These are phyloP conservation scores for Sepiola atlantica DNA, from an alignment of 2,888 invertebrate species.

Conservation along the genomic window DNA sequence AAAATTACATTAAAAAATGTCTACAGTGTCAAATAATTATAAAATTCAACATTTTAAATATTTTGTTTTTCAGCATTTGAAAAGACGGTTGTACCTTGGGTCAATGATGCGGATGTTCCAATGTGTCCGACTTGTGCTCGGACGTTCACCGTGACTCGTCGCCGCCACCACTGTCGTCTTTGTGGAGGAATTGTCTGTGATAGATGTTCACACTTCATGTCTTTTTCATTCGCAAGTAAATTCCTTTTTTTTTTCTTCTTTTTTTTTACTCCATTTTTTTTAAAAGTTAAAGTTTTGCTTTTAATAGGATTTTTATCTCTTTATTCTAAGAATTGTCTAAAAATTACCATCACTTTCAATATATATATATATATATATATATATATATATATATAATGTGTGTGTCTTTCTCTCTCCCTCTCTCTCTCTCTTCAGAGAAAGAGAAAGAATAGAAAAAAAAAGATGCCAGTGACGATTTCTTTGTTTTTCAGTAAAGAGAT, in stretches of 20 bases:
- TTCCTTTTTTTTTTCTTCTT: background rate
- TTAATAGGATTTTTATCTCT: background rate
- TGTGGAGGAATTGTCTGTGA: constrained; percentile 94
- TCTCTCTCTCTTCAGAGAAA: no score
- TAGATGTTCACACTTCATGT: constrained; percentile 90
- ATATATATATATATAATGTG: no score
- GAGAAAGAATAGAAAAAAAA: no score
- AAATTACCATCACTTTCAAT: no score
- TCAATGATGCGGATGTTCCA: constrained; percentile 91
- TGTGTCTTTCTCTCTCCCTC: no score
- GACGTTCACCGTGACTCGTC: constrained; percentile 86
- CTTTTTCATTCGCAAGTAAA: constrained; percentile 82
- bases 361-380: no score
- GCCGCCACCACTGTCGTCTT: constrained; percentile 96
- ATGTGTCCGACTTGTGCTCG: constrained; percentile 93
- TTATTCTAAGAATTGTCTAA: constrained; percentile 5
- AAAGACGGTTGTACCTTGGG: constrained; percentile 88
- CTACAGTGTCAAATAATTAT: no score
- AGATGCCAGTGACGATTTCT: no score
- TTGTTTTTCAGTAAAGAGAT: no score
- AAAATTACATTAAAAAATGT: no score
- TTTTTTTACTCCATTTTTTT: background rate
- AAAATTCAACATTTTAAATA: no score
- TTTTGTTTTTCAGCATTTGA: constrained; percentile 78
- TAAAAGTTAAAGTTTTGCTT: background rate